Base-by-base conservation (phyloP, 2,797 vertebrate species). In the Syngnathus acus region DNA sequence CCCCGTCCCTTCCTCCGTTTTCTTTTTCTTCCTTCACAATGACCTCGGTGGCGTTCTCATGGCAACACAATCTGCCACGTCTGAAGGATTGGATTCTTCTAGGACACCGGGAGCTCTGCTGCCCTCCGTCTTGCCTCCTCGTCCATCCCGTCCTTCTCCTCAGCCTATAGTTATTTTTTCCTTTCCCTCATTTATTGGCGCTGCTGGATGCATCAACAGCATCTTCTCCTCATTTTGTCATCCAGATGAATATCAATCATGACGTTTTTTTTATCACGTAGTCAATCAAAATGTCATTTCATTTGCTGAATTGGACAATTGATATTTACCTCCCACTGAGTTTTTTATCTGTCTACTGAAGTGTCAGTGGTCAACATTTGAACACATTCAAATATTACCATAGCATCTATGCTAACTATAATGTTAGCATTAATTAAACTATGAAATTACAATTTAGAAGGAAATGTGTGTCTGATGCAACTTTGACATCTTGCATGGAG, bases 11-110 rank as follows among this genome's bases (percentile, higher is more conserved):
- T 66, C 68, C 26, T 10, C 14, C 58, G 57, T 39, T 62, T 62
- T 48, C 45, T 19, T 64, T 51, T 62, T 61, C 72, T 71, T 67
- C 57, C 67, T 82, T 65, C 91, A 95, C 93, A 96, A 94, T 94
- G 93, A 94, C 92, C 94, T 92, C 91, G 57, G 82, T 75, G 93
- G 93, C 93, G 95, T 97, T 98, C 95, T 97, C 95, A 97, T 97
- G 94, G 95, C 95, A 98, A 98, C 95, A 91, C 93, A 93, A 94
- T 95, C 93, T 95, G 93, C 93, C 93, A 94, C 91, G 92, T 94
- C 94, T 94, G 92, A 94, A 92, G 93, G 94, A 95, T 95, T 95
- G 94, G 91, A 93, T 95, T 94, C 94, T 87, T 85, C 90, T 92
- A 93, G 92, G 94, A 95, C 93, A 94, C 93, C 92, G 93, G 37